These are phyloP conservation scores for Spatulosminthurus flaviceps DNA, from an alignment of 2,888 invertebrate species.

Conservation along the genomic window DNA sequence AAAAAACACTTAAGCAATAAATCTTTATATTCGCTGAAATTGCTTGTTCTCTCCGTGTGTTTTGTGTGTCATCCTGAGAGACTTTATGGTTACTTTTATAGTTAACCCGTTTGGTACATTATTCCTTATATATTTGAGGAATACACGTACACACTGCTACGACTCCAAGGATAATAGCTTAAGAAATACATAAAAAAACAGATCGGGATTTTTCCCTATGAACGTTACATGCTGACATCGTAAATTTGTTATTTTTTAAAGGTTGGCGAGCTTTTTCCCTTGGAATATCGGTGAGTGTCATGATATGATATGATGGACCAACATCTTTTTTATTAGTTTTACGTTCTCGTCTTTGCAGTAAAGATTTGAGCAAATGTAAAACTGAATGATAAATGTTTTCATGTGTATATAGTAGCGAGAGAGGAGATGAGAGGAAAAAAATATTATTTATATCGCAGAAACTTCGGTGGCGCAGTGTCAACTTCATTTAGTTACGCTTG, in stretches of 20 bases:
- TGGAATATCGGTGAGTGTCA: constrained; percentile 69
- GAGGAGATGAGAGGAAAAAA: background rate
- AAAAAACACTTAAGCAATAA: constrained; percentile 18
- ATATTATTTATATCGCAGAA: constrained; percentile 70
- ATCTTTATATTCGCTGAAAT: constrained; percentile 18
- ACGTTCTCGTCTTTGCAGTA: background rate
- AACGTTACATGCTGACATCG: background rate
- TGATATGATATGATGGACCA: background rate
- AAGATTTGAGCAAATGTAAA: background rate
- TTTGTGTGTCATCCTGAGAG: constrained; percentile 3
- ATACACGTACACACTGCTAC: background rate
- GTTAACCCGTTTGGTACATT: background rate
- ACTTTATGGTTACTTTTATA: background rate
- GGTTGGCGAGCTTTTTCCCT: constrained; percentile 81
- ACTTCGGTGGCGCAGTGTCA: constrained; percentile 88
- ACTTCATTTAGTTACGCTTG: constrained; percentile 87
- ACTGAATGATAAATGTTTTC: constrained; percentile 13
- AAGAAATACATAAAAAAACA: too few relatives aligned
- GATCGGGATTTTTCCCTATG: background rate
- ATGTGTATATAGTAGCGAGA: background rate
- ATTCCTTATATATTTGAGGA: background rate
- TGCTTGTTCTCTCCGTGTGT: constrained; percentile 13
- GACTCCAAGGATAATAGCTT: too few relatives aligned
- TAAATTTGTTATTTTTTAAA: constrained; percentile 30
- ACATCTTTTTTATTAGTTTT: background rate